A percentile compares a stretch with the other conserved stretches of the same genome.
Evolutionary conservation across 2,797 vertebrate species (phyloP).

Genomic region (Enteromius radiatus): DNA sequence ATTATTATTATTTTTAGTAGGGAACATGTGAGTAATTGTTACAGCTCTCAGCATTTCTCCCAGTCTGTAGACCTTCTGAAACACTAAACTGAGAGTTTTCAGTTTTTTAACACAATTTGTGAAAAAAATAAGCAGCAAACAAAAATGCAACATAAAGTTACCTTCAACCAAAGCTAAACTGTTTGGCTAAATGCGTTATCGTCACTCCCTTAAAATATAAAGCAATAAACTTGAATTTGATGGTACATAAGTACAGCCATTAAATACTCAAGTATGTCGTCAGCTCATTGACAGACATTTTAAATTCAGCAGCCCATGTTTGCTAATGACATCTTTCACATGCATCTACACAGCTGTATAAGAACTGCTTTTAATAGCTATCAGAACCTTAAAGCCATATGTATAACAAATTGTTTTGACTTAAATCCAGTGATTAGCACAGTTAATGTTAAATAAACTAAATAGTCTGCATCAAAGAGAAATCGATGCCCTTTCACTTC

Average conservation of each 20-base stretch:
- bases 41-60: not conserved
- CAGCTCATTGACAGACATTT: slow-evolving; percentile 6
- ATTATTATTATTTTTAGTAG: not conserved
- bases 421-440: not conserved
- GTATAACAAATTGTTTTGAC: not conserved
- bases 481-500: slow-evolving; percentile 26
- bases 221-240: not conserved
- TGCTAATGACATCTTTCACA: not conserved
- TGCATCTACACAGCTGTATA: not conserved
- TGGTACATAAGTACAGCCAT: not conserved
- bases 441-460: not conserved
- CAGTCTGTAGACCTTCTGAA: not conserved
- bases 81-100: not conserved
- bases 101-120: not conserved
- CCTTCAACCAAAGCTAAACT: not conserved
- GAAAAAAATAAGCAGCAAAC: not conserved
- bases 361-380: not conserved
- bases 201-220: not conserved
- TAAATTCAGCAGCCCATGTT: not conserved
- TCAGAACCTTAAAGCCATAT: not conserved
- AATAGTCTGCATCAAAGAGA: slow-evolving; percentile 13
- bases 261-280: slow-evolving; percentile 3
- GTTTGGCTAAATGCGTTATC: not conserved
- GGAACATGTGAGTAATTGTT: not conserved
- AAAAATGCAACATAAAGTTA: not conserved